Percentiles rank a stretch among this genome's conserved stretches.
Evolutionary conservation across 1,140 invertebrate species (phyloP).

Genomic region (Heterodera schachtii): DNA sequence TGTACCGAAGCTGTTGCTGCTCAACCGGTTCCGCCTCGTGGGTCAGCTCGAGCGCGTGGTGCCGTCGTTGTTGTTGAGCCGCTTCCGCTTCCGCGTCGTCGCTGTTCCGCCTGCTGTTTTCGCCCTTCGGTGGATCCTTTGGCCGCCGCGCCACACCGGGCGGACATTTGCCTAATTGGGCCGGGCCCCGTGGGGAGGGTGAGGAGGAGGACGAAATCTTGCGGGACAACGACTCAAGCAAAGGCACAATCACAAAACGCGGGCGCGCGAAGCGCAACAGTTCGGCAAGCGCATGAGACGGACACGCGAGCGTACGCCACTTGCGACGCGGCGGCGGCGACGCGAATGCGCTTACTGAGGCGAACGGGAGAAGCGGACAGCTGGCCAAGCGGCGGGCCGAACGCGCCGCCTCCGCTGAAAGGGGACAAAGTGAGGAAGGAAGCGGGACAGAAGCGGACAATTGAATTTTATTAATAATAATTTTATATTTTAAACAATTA

Average conservation of each 20-base stretch:
- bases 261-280: constrained; percentile 27
- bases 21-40: neutral
- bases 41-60: neutral
- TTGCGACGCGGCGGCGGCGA: constrained; percentile 12
- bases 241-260: constrained; percentile 24
- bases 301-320: constrained; percentile 24
- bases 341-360: constrained; percentile 6
- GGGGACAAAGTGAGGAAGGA: too few species aligned
- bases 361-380: constrained; percentile 30
- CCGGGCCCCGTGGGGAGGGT: neutral
- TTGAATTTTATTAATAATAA: too few species aligned
- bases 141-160: neutral
- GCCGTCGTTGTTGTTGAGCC: neutral
- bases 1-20: neutral
- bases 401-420: constrained; percentile 51
- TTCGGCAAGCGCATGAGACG: constrained; percentile 19
- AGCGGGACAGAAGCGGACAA: neutral
- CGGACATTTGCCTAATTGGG: neutral
- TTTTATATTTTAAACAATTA: too few species aligned
- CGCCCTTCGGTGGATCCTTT: neutral
- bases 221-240: constrained; percentile 11
- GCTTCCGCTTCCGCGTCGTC: neutral
- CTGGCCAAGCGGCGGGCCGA: constrained; percentile 42
- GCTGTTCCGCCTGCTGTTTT: neutral
- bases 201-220: constrained; percentile 2